Evolutionary conservation across 2,113 vertebrate species (phyloP), one percentile per base, ranked within the genome.

Genomic region (Syngnathus floridae): DNA sequence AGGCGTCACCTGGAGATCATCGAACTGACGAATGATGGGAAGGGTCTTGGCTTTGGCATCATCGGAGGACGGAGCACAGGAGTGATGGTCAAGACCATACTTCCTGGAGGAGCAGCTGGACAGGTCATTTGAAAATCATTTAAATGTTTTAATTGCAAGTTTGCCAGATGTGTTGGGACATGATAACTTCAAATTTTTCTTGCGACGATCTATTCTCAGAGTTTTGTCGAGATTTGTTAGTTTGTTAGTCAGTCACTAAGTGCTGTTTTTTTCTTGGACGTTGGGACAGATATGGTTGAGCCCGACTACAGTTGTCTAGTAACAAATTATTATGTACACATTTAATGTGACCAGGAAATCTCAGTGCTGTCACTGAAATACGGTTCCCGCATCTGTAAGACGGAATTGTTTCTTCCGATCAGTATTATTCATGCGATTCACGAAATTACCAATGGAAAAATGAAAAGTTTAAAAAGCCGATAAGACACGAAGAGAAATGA

Each of bases 1-100:
- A 87, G 93, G 91, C 87, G 93, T 70, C 92, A 94, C 22, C 85
- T 98, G 74, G 95, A 98, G 84, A 93, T 93, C 51, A 94, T 98
- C 72, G 95, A 97, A 69, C 78, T 98, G 84, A 90, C 89, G 65
- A 98, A 99, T 5, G 95, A 98, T 77, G 95, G 96, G 4, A 95
- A 94, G 26, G 96, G 96, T 46, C 89, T 99, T 52, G 97, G 97
- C 61, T 99, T 99, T 87, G 95, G 97, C 49, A 99, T 99, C 60
- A 91, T 99, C 17, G 96, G 95, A 77, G 95, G 95, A 71, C 93
- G 92, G 72, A 91, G 91, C 79, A 93, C 94, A 14, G 95, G 96
- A 2, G 93, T 98, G 48, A 92, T 98, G 71, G 95, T 99, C 67
- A 98, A 98, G 84, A 98, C 95, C 41, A 97, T 98, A 65, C 85